These are phyloP conservation scores for Caerostris extrusa DNA, from an alignment of 1,140 invertebrate genomes.

Conservation along the genomic window DNA sequence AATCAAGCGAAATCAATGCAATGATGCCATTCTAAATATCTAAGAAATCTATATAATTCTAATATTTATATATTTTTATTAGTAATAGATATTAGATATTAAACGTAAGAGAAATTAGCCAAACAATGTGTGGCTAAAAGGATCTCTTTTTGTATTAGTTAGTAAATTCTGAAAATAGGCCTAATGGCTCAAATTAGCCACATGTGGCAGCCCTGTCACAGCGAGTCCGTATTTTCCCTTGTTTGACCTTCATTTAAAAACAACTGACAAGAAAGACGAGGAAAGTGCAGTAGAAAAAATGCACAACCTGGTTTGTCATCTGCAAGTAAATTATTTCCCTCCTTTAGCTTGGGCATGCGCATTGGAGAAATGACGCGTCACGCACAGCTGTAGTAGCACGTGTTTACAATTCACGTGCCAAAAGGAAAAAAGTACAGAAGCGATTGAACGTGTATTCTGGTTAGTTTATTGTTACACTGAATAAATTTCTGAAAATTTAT, in stretches of 20 bases:
- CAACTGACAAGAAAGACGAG: neutral
- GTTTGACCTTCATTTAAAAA: slow-evolving; percentile 15
- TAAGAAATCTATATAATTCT: no score
- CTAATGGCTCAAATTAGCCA: no score
- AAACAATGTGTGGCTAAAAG: no score
- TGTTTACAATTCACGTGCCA: neutral
- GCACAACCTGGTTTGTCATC: slow-evolving; percentile 17
- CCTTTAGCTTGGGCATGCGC: slow-evolving; percentile 7
- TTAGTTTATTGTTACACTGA: neutral
- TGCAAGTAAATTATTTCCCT: slow-evolving; percentile 2
- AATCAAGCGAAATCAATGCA: no score
- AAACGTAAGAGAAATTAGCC: no score
- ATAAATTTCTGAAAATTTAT: neutral
- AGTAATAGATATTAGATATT: no score
- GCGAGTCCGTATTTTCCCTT: neutral
- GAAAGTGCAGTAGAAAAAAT: neutral
- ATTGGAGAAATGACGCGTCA: neutral
- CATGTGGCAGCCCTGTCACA: no score
- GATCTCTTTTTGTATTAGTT: no score
- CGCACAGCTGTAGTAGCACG: neutral
- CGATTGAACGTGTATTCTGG: neutral
- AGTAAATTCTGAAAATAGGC: no score
- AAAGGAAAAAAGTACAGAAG: neutral
- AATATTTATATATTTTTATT: no score
- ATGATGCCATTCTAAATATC: no score